Base-by-base conservation (phyloP, 64 coral and sea anemone species). In the Orbicella faveolata region DNA sequence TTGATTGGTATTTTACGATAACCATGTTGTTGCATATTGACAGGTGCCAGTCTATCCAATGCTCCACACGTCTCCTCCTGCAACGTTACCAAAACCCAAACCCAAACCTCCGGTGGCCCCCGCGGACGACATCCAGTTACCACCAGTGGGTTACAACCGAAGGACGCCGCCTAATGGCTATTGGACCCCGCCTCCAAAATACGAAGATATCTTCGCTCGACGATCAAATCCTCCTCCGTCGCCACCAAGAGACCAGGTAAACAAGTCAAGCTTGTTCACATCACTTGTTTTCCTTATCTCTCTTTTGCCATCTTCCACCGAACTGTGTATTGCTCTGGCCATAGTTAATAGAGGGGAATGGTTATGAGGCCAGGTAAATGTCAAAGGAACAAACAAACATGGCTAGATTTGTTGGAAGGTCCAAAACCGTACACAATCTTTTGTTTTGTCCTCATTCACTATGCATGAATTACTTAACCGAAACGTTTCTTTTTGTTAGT, bases 131-230 rank as follows among this genome's bases (percentile, higher is more conserved):
- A 92, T 87, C 17, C 74, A 79, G 53, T 63, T 87, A 79, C 90
- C 90, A 18, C 80, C 90, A 33, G 83, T 92, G 2, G 90, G 90
- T 16, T 92, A 72, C n/a, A 92, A 70, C 39, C 74, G 69, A 12
- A 83, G 61, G 23, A 73, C 54, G 34, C 55, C 53, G 1, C 80
- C 89, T n/a, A 91, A 85, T 64, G 89, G 89, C n/a, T 66, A 41
- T 68, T 82, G 70, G 70, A 75, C 66, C 19, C 67, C 80, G 13
- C 89, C 89, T 1, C 89, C 89, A 33, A 75, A 75, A 51, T 84
- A 91, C 26, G 74, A 91, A 20, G 80, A 91, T 13, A 85, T 83
- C 57, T 91, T 83, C 52, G 82, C 82, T 69, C 82, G 82, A 4
- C 20, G 82, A 0, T 85, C 82, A 73, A 85, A 73, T 2, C 82